These are phyloP conservation scores for Pseudorhombus dupliciocellatus DNA, from an alignment of 2,113 vertebrate species.

Conservation along the genomic window DNA sequence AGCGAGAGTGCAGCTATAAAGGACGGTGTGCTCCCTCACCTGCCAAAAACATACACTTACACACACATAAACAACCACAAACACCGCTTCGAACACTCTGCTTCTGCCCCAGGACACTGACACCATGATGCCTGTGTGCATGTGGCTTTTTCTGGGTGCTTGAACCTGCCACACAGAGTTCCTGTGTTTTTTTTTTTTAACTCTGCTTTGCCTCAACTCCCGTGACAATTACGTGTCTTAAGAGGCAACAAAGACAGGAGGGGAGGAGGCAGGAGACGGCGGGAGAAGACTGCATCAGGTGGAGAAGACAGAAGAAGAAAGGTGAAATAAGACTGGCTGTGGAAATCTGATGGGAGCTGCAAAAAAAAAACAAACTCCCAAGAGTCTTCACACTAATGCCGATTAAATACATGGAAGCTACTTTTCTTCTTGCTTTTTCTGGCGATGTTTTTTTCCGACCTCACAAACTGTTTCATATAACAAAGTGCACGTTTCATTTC, in stretches of 20 bases:
- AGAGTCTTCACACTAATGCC: slow-evolving; percentile 23
- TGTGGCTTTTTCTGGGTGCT: slow-evolving; percentile 8
- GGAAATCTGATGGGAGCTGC: slow-evolving; percentile 26
- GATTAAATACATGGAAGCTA: slow-evolving; percentile 42
- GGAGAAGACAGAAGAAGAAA: slow-evolving; percentile 22
- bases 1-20: slow-evolving; percentile 64
- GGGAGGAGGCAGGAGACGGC: slow-evolving; percentile 4
- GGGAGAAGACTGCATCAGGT: slow-evolving; percentile 1
- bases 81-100: slow-evolving; percentile 39
- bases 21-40: slow-evolving; percentile 64
- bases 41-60: slow-evolving; percentile 66
- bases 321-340: neutral
- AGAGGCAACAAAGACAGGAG: slow-evolving; percentile 31
- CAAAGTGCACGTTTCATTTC: slow-evolving; percentile 38
- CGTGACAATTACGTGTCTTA: slow-evolving; percentile 51
- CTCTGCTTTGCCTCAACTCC: neutral
- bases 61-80: slow-evolving; percentile 48
- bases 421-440: slow-evolving; percentile 23
- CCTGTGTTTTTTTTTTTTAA: slow-evolving; percentile 27
- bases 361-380: slow-evolving; percentile 5
- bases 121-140: slow-evolving; percentile 22
- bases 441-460: slow-evolving; percentile 14
- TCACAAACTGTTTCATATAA: slow-evolving; percentile 1
- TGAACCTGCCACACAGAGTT: slow-evolving; percentile 36
- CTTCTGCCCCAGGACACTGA: slow-evolving; percentile 17